These are phyloP conservation scores for Caenorhabditis imperialis DNA, from an alignment of 2,888 invertebrate genomes.

Conservation along the genomic window DNA sequence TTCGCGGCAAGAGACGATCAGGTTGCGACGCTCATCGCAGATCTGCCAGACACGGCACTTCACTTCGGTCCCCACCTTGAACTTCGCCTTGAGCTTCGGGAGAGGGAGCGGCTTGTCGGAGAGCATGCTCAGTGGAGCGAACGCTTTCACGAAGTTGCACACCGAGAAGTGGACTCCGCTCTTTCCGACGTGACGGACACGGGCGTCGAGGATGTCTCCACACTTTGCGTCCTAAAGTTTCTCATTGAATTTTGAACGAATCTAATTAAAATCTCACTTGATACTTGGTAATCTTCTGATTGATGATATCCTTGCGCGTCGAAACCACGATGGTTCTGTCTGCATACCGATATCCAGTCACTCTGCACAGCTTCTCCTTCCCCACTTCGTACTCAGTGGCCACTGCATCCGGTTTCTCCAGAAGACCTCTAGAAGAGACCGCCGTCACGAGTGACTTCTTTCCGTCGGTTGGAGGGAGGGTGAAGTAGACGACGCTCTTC, in stretches of 20 bases:
- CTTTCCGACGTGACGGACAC: constrained; percentile 43
- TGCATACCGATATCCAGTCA: constrained; percentile 66
- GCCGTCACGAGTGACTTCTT: constrained; percentile 59
- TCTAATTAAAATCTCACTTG: constrained; percentile 57
- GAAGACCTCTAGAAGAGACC: constrained; percentile 38
- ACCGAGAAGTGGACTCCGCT: constrained; percentile 52
- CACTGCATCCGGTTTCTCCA: constrained; percentile 55
- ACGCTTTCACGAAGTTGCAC: constrained; percentile 61
- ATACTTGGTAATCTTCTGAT: constrained; percentile 67
- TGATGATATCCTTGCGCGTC: constrained; percentile 66
- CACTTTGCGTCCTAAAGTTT: constrained; percentile 56
- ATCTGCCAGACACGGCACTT: constrained; percentile 67
- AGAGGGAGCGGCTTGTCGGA: constrained; percentile 56
- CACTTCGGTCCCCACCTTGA: constrained; percentile 45
- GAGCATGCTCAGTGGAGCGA: constrained; percentile 60
- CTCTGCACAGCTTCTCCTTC: constrained; percentile 64
- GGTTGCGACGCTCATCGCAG: constrained; percentile 55
- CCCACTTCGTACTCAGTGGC: constrained; percentile 61
- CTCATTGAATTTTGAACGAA: constrained; percentile 2
- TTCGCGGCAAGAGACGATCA: constrained; percentile 65
- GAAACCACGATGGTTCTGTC: constrained; percentile 70
- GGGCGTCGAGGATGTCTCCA: constrained; percentile 59
- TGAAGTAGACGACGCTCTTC: constrained; percentile 65
- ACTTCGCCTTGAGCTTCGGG: constrained; percentile 7
- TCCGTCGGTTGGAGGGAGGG: constrained; percentile 49